phyloP scores from a whole-genome alignment of 2,797 vertebrate species.

The Gadopsis bispinosus region DNA sequence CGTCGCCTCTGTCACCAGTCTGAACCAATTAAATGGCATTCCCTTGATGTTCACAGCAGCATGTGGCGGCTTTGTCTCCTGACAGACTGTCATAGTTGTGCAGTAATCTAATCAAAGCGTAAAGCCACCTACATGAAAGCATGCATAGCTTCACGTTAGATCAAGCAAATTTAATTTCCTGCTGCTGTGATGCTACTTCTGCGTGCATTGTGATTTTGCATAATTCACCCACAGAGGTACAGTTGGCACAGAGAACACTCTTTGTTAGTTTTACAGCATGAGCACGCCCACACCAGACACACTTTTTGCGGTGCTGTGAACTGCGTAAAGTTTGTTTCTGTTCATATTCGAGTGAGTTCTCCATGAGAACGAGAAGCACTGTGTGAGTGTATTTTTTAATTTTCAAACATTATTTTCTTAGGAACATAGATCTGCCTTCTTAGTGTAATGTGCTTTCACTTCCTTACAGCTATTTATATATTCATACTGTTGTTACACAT shows the following conservation, averaged over 20 bases:
- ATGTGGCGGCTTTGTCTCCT: slow-evolving; percentile 29
- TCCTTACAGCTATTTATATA: slow-evolving; percentile 51
- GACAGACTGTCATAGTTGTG: slow-evolving; percentile 28
- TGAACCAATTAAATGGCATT: slow-evolving; percentile 33
- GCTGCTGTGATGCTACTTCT: slow-evolving; percentile 25
- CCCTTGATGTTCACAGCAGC: slow-evolving; percentile 21
- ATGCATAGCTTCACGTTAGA: slow-evolving; percentile 14
- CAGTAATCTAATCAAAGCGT: slow-evolving; percentile 39
- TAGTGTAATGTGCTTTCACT: slow-evolving; percentile 49
- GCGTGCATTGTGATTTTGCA: slow-evolving; percentile 50
- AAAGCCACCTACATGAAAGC: slow-evolving; percentile 26
- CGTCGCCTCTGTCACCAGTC: slow-evolving; percentile 41
- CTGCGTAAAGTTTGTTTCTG: slow-evolving; percentile 56
- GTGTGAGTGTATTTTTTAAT: slow-evolving; percentile 9
- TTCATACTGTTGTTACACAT: neutral
- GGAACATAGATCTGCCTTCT: neutral
- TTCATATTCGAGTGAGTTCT: neutral
- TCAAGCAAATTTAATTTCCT: slow-evolving; percentile 53
- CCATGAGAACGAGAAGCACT: neutral
- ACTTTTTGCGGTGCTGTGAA: slow-evolving; percentile 29
- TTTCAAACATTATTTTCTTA: slow-evolving; percentile 19
- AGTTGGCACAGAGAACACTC: slow-evolving; percentile 35
- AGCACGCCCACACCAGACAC: slow-evolving; percentile 49
- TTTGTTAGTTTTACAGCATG: slow-evolving; percentile 54
- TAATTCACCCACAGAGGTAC: slow-evolving; percentile 54